These are phyloP conservation scores for Campoplex capitator DNA, from an alignment of 2,888 invertebrate genomes.

Conservation along the genomic window DNA sequence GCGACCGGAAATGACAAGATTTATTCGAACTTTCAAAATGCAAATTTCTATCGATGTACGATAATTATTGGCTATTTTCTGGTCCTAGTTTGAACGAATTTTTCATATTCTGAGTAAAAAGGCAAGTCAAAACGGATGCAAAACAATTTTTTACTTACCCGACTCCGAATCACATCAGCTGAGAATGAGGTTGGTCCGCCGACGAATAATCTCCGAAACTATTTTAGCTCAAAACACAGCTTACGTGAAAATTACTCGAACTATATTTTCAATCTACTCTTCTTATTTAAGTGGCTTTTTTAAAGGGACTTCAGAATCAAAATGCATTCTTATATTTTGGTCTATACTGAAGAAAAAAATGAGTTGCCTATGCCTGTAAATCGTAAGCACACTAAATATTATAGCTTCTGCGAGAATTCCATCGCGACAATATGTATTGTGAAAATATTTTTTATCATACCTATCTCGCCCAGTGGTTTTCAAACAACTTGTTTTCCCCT, in stretches of 20 bases:
- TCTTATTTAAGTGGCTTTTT: not conserved
- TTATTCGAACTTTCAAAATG: not conserved
- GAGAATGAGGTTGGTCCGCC: constrained; percentile 50
- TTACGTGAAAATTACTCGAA: not conserved
- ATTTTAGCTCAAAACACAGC: constrained; percentile 1
- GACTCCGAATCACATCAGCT: constrained; percentile 51
- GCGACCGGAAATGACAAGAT: not conserved
- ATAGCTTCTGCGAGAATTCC: not conserved
- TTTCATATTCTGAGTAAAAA: not conserved
- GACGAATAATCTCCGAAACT: constrained; percentile 13
- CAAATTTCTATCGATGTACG: not conserved
- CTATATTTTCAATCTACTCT: not conserved
- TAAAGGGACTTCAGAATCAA: not conserved
- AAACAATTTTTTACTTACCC: constrained; percentile 37
- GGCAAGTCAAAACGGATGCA: not conserved
- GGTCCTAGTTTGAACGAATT: not conserved
- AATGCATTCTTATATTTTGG: not conserved
- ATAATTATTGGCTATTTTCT: not conserved
- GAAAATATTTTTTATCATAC: not conserved
- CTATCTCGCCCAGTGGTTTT: not conserved
- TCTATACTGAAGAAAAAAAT: not conserved
- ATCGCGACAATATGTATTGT: not conserved
- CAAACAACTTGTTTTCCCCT: not conserved
- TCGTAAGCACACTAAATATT: not conserved
- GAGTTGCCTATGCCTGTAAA: not conserved